Evolutionary conservation across 2,113 vertebrate genomes (phyloP).

Genomic region (Alligator sinensis): DNA sequence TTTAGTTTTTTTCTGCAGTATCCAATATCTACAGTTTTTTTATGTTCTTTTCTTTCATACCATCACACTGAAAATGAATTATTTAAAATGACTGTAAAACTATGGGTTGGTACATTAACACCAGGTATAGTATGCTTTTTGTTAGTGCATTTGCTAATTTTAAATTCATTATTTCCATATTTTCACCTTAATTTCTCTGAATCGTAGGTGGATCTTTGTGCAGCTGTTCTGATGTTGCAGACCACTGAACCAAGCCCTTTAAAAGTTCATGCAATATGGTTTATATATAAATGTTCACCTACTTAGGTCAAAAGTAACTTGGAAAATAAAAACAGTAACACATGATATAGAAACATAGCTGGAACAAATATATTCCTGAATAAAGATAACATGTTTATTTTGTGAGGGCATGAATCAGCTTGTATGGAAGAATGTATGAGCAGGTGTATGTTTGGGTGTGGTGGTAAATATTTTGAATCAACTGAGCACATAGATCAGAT

Average conservation of each 20-base stretch:
- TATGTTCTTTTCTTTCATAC: background rate
- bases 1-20: background rate
- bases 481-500: background rate
- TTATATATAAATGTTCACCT: background rate
- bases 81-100: background rate
- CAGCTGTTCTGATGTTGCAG: background rate
- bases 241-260: background rate
- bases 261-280: background rate
- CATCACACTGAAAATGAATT: background rate
- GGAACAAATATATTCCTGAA: background rate
- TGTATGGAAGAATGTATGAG: background rate
- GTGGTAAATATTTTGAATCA: slow-evolving; percentile 8
- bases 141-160: background rate
- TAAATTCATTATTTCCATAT: background rate
- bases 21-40: background rate
- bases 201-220: background rate
- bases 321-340: background rate
- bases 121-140: background rate
- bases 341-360: background rate
- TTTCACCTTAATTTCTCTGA: background rate
- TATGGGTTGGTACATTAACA: background rate
- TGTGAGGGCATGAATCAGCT: background rate
- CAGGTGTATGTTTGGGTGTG: background rate
- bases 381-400: background rate
- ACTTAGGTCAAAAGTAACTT: background rate